These are phyloP conservation scores for Carlito syrichta DNA, from an alignment of 2,113 vertebrate genomes.

Conservation along the genomic window DNA sequence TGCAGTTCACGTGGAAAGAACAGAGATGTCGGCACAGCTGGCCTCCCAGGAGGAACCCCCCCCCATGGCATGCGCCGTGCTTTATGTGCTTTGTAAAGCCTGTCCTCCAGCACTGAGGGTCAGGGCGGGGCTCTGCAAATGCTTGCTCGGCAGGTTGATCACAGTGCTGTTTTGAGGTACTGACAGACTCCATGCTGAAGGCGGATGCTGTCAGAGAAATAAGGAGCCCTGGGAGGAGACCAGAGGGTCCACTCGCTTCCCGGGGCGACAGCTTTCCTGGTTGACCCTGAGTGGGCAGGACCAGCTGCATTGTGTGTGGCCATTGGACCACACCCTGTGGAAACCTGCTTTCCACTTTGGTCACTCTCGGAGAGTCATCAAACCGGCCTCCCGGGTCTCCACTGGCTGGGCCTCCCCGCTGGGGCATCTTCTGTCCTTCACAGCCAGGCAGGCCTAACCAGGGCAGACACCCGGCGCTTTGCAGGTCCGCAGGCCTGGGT, in stretches of 20 bases:
- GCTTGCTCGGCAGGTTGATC: neutral
- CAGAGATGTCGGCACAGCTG: neutral
- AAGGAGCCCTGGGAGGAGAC: neutral
- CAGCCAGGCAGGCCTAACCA: neutral
- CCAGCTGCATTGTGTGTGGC: fast-evolving
- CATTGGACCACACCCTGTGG: fast-evolving
- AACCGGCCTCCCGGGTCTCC: neutral
- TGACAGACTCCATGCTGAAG: neutral
- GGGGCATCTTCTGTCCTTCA: too few species aligned
- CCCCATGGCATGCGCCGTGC: neutral
- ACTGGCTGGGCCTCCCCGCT: neutral
- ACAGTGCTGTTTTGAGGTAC: neutral
- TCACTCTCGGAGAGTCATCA: neutral
- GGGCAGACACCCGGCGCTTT: neutral
- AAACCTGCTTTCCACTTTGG: neutral
- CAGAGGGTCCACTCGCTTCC: neutral
- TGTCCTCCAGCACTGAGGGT: neutral
- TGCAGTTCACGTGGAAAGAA: neutral
- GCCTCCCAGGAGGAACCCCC: neutral
- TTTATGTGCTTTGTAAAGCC: neutral
- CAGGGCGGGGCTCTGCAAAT: neutral
- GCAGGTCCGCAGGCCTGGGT: neutral
- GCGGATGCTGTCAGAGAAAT: neutral
- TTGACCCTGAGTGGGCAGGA: neutral
- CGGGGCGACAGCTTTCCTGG: neutral